A percentile compares a stretch with the other conserved stretches of the same genome.
phyloP scores from a whole-genome alignment of 2,888 invertebrate species.

The Cyrtodaria siliqua region DNA sequence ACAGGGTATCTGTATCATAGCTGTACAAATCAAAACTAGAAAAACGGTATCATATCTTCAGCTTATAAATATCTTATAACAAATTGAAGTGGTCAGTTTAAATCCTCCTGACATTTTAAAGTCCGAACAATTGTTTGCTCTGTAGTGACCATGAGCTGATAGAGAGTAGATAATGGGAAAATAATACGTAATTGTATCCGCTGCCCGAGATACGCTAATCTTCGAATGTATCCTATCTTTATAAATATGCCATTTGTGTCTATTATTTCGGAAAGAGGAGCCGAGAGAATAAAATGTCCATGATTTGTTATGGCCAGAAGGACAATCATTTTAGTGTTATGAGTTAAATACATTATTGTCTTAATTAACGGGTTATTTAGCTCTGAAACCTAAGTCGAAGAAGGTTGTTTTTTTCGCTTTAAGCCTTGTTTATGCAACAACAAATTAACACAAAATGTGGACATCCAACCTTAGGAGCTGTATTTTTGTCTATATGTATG shows the following conservation, averaged over 20 bases:
- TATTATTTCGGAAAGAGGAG: neutral
- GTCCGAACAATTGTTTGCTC: constrained; percentile 6
- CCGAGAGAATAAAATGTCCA: too few species aligned
- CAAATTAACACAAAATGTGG: too few species aligned
- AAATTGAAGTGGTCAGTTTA: neutral
- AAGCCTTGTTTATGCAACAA: too few species aligned
- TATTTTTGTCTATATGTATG: too few species aligned
- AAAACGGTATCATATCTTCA: neutral
- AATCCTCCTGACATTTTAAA: neutral
- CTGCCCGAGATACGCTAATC: constrained; percentile 31
- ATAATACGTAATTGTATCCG: constrained; percentile 33
- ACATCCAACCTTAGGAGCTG: too few species aligned
- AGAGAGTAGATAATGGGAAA: constrained; percentile 23
- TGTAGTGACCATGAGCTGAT: constrained; percentile 15
- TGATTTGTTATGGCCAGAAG: too few species aligned
- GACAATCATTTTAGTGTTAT: too few species aligned
- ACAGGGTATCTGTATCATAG: too few species aligned
- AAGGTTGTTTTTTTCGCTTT: too few species aligned
- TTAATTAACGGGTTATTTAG: too few species aligned
- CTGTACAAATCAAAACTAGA: neutral
- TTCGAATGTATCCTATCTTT: neutral
- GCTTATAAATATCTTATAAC: neutral
- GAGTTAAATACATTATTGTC: too few species aligned
- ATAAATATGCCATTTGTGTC: constrained; percentile 8
- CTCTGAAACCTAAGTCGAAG: too few species aligned